A percentile compares a stretch with the other conserved stretches of the same genome.
Conservation (phyloP, 2,113 vertebrate genomes). For the Blennius ocellaris region DNA sequence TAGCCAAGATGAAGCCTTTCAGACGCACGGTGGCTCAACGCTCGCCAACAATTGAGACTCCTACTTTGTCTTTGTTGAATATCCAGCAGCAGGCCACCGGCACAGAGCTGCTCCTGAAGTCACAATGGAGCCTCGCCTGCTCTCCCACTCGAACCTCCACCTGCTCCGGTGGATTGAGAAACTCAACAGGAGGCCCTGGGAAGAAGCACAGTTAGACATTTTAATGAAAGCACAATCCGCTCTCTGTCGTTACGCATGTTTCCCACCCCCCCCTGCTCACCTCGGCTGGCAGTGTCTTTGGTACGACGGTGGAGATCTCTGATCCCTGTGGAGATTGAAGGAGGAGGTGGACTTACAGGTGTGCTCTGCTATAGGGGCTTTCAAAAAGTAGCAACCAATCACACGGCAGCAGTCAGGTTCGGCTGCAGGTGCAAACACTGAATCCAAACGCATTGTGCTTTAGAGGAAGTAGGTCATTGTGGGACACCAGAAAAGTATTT, state of each 20-base stretch:
- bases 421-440: conserved; percentile 31
- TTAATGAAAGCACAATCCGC: not conserved
- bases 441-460: not conserved
- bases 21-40: not conserved
- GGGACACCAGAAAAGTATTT: too few species aligned
- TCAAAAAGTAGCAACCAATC: conserved; percentile 60
- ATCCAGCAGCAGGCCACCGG: conserved; percentile 86
- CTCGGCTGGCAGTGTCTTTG: conserved; percentile 43
- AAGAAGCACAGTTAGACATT: not conserved
- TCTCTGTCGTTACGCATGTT: not conserved
- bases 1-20: not conserved
- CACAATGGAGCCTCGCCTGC: conserved; percentile 70
- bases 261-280: too few species aligned
- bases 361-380: not conserved
- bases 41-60: too few species aligned
- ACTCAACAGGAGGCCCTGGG: conserved; percentile 74
- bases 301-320: conserved; percentile 32
- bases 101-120: conserved; percentile 70
- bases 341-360: conserved; percentile 35
- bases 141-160: conserved; percentile 77
- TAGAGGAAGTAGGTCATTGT: not conserved
- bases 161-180: conserved; percentile 74
- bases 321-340: conserved; percentile 28
- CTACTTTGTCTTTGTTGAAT: conserved; percentile 81
- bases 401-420: conserved; percentile 45